These are phyloP conservation scores for Watsonalla binaria DNA, from an alignment of 2,888 invertebrate genomes.

Conservation along the genomic window DNA sequence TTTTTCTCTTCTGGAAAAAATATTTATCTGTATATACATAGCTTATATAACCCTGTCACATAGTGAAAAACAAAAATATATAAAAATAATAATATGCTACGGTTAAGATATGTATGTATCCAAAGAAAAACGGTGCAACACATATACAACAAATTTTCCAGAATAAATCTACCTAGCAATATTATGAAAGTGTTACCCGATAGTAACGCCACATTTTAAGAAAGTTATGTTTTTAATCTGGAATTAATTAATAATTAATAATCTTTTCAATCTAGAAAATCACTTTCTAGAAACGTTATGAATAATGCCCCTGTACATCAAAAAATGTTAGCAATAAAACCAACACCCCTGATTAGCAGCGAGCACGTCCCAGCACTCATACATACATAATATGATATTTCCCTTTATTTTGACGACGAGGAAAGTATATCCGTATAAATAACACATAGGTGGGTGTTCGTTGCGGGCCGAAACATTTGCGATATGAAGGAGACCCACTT, in stretches of 20 bases:
- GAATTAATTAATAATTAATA: no score
- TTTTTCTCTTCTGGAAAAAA: no score
- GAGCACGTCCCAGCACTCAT: slow-evolving; percentile 6
- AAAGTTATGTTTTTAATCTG: no score
- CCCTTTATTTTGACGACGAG: slow-evolving; percentile 7
- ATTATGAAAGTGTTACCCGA: no score
- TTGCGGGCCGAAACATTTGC: slow-evolving; percentile 7
- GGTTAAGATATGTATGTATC: no score
- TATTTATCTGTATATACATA: no score
- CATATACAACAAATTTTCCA: no score
- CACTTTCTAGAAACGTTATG: not conserved
- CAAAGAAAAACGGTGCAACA: no score
- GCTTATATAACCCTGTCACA: no score
- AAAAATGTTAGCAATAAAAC: not conserved
- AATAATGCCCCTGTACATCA: not conserved
- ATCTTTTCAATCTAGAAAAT: not conserved
- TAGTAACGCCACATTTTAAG: not conserved
- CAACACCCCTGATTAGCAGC: slow-evolving; percentile 6
- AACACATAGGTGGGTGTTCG: slow-evolving; percentile 5
- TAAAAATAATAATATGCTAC: no score
- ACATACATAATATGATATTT: slow-evolving; percentile 4
- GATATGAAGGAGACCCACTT: slow-evolving; percentile 3
- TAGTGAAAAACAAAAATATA: no score
- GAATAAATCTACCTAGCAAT: no score
- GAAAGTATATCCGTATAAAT: slow-evolving; percentile 7